Evolutionary conservation across 2,113 vertebrate genomes (phyloP).

Genomic region (Raja brachyura): DNA sequence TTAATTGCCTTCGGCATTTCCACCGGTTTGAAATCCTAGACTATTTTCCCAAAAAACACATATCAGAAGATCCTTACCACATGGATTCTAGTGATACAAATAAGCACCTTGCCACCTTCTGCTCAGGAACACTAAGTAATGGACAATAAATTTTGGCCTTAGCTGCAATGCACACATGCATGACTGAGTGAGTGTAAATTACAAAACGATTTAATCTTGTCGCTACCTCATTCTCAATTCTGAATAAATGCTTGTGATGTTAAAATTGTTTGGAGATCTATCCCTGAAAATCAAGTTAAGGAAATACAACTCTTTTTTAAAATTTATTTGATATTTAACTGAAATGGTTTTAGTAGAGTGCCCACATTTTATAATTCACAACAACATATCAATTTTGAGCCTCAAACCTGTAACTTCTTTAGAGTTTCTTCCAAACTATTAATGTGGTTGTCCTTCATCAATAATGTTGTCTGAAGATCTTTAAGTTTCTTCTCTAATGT

Average conservation of each 20-base stretch:
- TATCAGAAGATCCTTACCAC: too few relatives aligned
- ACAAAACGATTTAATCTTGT: background rate
- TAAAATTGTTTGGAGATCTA: background rate
- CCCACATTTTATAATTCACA: background rate
- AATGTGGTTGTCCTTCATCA: slow-evolving; percentile 16
- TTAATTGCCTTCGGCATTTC: too few relatives aligned
- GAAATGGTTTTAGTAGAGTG: background rate
- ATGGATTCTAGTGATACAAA: too few relatives aligned
- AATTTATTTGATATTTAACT: background rate
- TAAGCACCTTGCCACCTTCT: too few relatives aligned
- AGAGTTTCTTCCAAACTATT: background rate
- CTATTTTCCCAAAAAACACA: too few relatives aligned
- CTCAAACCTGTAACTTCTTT: background rate
- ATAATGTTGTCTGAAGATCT: background rate
- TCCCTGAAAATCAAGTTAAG: background rate
- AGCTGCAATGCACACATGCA: too few relatives aligned
- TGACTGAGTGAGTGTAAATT: background rate
- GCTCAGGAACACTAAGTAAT: too few relatives aligned
- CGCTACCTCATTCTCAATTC: too few relatives aligned
- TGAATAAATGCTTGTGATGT: background rate
- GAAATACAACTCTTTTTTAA: background rate
- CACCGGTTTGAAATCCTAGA: too few relatives aligned
- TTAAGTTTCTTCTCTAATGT: background rate
- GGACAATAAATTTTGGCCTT: too few relatives aligned
- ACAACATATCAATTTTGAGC: background rate